phyloP scores from a whole-genome alignment of 2,888 invertebrate genomes.

The Ectemnius cavifrons region DNA sequence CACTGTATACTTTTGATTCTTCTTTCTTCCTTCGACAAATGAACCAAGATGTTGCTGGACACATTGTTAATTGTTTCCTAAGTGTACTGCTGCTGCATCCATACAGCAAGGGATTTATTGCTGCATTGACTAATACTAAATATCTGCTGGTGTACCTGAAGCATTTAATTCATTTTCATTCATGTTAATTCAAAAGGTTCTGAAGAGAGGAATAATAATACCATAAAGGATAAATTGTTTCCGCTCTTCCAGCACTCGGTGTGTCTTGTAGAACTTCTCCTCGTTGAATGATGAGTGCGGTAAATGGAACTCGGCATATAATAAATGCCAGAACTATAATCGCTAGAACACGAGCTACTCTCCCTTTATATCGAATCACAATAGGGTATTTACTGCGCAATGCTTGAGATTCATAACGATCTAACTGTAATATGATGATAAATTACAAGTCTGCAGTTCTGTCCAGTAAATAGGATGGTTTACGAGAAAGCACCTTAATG shows the following conservation, averaged over 20 bases:
- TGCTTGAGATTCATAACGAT: slow-evolving; percentile 83
- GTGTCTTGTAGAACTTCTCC: slow-evolving; percentile 78
- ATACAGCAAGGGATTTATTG: slow-evolving; percentile 88
- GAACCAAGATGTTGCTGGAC: slow-evolving; percentile 59
- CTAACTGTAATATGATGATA: slow-evolving; percentile 78
- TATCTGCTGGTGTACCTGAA: slow-evolving; percentile 85
- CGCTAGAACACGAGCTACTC: slow-evolving; percentile 86
- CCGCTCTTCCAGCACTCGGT: slow-evolving; percentile 63
- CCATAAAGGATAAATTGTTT: slow-evolving; percentile 61
- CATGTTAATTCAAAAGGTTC: neutral
- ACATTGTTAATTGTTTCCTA: slow-evolving; percentile 81
- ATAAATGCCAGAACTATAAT: slow-evolving; percentile 84
- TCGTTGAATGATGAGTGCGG: slow-evolving; percentile 84
- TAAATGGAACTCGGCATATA: slow-evolving; percentile 86
- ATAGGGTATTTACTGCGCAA: slow-evolving; percentile 82
- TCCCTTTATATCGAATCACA: slow-evolving; percentile 83
- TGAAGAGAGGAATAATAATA: slow-evolving; percentile 27
- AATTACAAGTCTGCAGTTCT: neutral
- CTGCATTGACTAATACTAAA: slow-evolving; percentile 85
- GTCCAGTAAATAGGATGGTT: neutral
- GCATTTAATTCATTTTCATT: neutral
- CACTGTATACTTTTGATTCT: slow-evolving; percentile 22
- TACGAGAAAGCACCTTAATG: slow-evolving; percentile 79
- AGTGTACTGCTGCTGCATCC: slow-evolving; percentile 87
- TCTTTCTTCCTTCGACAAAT: slow-evolving; percentile 43